Base-by-base conservation (phyloP, 2,888 invertebrate genomes). In the Agrochola litura region DNA sequence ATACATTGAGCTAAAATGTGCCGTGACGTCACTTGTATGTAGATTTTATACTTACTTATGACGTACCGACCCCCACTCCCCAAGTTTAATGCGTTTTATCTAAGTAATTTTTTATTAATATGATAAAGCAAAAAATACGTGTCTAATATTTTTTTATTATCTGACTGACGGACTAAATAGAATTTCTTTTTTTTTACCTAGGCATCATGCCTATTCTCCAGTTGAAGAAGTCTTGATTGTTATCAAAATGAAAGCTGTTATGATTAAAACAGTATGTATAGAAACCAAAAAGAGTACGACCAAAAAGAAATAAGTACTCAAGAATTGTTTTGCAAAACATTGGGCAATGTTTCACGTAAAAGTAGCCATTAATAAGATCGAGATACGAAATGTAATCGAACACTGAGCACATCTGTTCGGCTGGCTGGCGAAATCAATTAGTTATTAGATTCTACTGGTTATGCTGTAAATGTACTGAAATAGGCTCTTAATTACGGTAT, bases 321-420 rank as follows among this genome's bases (percentile, higher is more conserved):
- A 72, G 63, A 64, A 68, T 37, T 68, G 84, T 82, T 74, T 70
- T 64, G 70, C 49, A 80, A 79, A 80, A 84, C 64, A 76, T 81
- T 54, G 12, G 69, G 65, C 52, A 69, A 84, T 84, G 65, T 69
- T 84, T 84, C 61, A 75, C 8, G 52, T 52, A 84, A 69, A 84
- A 74, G 56, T 52, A 69, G 37, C 68, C 76, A 84, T 84, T 72
- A 69, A 72, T 81, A 77, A 80, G 68, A 83, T 63, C 60, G 52
- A 74, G 83, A 83, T 79, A 86, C 71, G 72, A 67, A 74, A 37
- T 71, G 86, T 76, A 82, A 79, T 72, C 66, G 68, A 74, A 75
- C 70, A 79, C 76, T 71, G 41, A 72, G 61, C 70, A 70, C 85
- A 87, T 84, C 79, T 84, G 82, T 82, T 71, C 65, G 60, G 61